Conservation (phyloP, 2,113 vertebrate genomes). For the Sinocyclocheilus rhinocerous region DNA sequence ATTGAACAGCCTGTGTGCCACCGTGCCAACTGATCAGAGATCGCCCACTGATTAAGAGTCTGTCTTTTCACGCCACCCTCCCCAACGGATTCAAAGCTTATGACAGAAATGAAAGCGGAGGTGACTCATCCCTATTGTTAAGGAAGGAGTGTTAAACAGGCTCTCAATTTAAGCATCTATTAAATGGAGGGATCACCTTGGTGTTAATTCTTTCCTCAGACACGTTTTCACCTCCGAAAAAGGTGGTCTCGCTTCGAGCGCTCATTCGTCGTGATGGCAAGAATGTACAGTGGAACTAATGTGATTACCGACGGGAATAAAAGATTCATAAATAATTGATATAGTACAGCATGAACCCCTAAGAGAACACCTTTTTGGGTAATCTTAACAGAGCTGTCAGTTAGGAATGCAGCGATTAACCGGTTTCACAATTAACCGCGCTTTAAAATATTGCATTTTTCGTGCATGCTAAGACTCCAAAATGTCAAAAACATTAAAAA, state of each 20-base stretch:
- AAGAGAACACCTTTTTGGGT: slow-evolving; percentile 1
- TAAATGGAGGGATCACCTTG: slow-evolving; percentile 37
- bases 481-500: slow-evolving; percentile 1
- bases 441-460: neutral
- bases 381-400: neutral
- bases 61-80: slow-evolving; percentile 55
- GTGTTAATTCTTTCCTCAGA: slow-evolving; percentile 54
- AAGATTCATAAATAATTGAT: slow-evolving; percentile 40
- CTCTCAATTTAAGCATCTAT: slow-evolving; percentile 59
- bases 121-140: slow-evolving; percentile 66
- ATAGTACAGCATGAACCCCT: neutral
- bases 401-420: too few relatives aligned
- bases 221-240: slow-evolving; percentile 55
- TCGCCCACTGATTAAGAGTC: slow-evolving; percentile 44
- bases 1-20: slow-evolving; percentile 54
- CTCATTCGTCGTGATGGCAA: neutral
- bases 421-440: too few relatives aligned
- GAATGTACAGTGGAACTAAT: slow-evolving; percentile 54
- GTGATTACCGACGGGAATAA: slow-evolving; percentile 28
- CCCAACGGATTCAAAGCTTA: slow-evolving; percentile 57
- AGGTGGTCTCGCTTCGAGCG: neutral
- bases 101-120: slow-evolving; percentile 54
- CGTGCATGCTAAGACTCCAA: neutral
- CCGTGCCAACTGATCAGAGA: slow-evolving; percentile 64
- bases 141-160: slow-evolving; percentile 61